phyloP scores from a whole-genome alignment of 2,888 invertebrate species.

The Aphrophora alni region DNA sequence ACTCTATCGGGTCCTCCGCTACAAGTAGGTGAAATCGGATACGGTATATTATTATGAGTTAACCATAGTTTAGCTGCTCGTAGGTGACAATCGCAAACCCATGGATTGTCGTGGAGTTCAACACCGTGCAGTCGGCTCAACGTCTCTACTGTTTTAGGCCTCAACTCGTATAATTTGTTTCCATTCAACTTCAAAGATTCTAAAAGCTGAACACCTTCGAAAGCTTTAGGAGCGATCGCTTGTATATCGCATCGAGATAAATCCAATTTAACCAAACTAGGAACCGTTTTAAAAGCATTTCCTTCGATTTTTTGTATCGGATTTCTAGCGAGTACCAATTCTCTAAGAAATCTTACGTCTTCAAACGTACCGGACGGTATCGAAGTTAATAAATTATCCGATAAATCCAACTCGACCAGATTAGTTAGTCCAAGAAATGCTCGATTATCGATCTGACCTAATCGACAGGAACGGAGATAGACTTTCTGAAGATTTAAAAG shows the following conservation, averaged over 20 bases:
- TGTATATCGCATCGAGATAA: slow-evolving; percentile 82
- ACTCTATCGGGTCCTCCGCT: slow-evolving; percentile 73
- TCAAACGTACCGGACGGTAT: slow-evolving; percentile 82
- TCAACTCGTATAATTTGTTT: slow-evolving; percentile 79
- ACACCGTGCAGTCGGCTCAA: slow-evolving; percentile 79
- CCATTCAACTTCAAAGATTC: slow-evolving; percentile 82
- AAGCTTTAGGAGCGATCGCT: slow-evolving; percentile 77
- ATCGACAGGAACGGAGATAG: slow-evolving; percentile 81
- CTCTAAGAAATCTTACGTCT: slow-evolving; percentile 81
- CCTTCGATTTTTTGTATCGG: slow-evolving; percentile 81
- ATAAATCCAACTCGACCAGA: slow-evolving; percentile 87
- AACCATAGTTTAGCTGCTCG: slow-evolving; percentile 80
- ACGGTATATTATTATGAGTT: slow-evolving; percentile 76
- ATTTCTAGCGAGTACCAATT: slow-evolving; percentile 80
- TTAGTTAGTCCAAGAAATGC: slow-evolving; percentile 88
- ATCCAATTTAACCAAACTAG: slow-evolving; percentile 81
- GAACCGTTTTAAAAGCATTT: slow-evolving; percentile 75
- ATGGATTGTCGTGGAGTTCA: slow-evolving; percentile 84
- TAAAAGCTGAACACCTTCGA: slow-evolving; percentile 76
- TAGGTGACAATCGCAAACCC: slow-evolving; percentile 87
- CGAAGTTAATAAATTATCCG: slow-evolving; percentile 79
- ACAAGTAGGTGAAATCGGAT: slow-evolving; percentile 80
- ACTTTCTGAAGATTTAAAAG: slow-evolving; percentile 87
- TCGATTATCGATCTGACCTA: slow-evolving; percentile 83
- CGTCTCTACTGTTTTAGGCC: slow-evolving; percentile 73